Evolutionary conservation across 2,797 vertebrate genomes (phyloP).

Genomic region (Pangasius sanitwongsei): DNA sequence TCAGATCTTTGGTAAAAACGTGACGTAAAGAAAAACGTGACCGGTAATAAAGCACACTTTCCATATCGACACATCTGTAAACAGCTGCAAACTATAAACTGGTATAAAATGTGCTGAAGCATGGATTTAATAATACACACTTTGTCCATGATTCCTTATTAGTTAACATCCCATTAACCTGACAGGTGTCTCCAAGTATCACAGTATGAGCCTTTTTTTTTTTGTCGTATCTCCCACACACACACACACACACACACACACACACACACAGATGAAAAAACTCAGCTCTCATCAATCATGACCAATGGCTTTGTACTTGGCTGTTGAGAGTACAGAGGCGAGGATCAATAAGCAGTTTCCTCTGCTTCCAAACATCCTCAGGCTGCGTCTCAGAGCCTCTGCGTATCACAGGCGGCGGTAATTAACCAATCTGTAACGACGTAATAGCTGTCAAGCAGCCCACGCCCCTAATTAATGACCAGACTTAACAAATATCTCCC

Average conservation of each 20-base stretch:
- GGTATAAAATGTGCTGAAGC: too few relatives aligned
- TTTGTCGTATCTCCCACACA: neutral
- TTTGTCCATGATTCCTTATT: too few relatives aligned
- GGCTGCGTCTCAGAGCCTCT: constrained; percentile 62
- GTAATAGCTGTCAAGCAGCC: constrained; percentile 76
- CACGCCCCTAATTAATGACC: constrained; percentile 75
- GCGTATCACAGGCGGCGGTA: constrained; percentile 68
- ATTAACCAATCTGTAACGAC: constrained; percentile 83
- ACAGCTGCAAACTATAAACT: neutral
- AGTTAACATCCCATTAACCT: neutral
- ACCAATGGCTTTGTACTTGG: constrained; percentile 67
- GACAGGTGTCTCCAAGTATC: neutral
- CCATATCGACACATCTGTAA: neutral
- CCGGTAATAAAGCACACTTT: neutral
- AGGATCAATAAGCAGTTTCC: constrained; percentile 80
- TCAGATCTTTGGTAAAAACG: too few relatives aligned
- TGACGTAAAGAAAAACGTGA: neutral
- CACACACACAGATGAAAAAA: constrained; percentile 48
- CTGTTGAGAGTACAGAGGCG: constrained; percentile 65
- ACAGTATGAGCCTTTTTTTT: neutral
- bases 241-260: constrained; percentile 22
- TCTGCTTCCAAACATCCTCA: constrained; percentile 67
- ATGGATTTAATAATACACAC: neutral
- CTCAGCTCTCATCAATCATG: constrained; percentile 71
- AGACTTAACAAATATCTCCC: constrained; percentile 69